These are phyloP conservation scores for Notamacropus eugenii DNA, from an alignment of 2,797 vertebrate genomes.

Conservation along the genomic window DNA sequence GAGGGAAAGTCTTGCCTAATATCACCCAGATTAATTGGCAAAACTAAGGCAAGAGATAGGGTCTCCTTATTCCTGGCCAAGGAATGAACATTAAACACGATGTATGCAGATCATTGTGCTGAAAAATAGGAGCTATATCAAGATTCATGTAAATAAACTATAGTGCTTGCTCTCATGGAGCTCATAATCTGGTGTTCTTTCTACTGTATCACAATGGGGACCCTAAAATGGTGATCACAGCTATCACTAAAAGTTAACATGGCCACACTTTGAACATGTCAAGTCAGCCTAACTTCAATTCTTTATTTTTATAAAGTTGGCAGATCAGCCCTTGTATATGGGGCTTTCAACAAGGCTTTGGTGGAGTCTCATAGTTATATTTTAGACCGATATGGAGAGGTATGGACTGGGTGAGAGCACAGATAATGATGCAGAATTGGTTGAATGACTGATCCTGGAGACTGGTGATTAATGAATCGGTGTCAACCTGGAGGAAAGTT, in stretches of 20 bases:
- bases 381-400: background rate
- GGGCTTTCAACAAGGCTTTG: background rate
- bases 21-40: background rate
- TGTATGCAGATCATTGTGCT: background rate
- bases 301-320: background rate
- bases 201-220: background rate
- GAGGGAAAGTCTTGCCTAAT: background rate
- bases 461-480: background rate
- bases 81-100: background rate
- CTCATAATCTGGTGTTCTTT: background rate
- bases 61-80: background rate
- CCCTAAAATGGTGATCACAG: background rate
- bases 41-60: background rate
- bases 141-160: background rate
- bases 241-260: background rate
- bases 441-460: background rate
- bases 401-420: background rate
- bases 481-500: conserved; percentile 4
- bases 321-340: background rate
- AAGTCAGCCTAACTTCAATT: background rate
- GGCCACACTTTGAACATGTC: background rate
- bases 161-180: background rate
- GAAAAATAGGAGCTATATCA: background rate
- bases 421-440: background rate
- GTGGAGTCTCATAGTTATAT: background rate